These are phyloP conservation scores for Keiferia lycopersicella DNA, from an alignment of 2,888 invertebrate species.

Conservation along the genomic window DNA sequence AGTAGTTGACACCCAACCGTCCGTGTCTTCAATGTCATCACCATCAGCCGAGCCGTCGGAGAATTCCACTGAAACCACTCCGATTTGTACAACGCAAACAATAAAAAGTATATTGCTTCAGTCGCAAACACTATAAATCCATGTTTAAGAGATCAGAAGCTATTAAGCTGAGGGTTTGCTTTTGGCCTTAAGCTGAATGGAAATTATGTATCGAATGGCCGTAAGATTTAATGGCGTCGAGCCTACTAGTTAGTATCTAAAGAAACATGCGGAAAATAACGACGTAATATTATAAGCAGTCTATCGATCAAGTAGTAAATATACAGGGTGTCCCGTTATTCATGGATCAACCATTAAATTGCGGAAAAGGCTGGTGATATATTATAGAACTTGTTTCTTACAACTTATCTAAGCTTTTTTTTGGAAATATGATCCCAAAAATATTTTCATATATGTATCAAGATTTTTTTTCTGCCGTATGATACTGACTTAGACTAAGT, in stretches of 20 bases:
- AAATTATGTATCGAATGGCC: constrained; percentile 18
- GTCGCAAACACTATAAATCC: constrained; percentile 27
- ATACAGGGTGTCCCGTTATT: too few relatives aligned
- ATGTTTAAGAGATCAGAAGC: constrained; percentile 25
- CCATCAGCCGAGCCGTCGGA: background rate
- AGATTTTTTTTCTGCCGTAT: too few relatives aligned
- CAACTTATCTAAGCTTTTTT: too few relatives aligned
- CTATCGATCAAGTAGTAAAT: too few relatives aligned
- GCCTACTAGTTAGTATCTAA: background rate
- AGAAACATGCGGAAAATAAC: too few relatives aligned
- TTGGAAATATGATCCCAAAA: too few relatives aligned
- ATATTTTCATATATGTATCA: too few relatives aligned
- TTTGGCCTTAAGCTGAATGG: background rate
- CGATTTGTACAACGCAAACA: constrained; percentile 18
- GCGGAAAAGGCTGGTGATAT: too few relatives aligned
- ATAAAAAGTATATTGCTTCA: constrained; percentile 26
- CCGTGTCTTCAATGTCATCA: constrained; percentile 1
- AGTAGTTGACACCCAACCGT: background rate
- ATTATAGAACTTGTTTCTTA: too few relatives aligned
- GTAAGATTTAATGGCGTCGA: background rate
- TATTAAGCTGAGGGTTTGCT: background rate
- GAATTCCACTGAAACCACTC: constrained; percentile 25
- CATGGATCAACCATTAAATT: too few relatives aligned
- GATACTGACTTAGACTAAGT: too few relatives aligned
- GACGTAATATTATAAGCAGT: too few relatives aligned